Percentiles rank a stretch among this genome's conserved stretches.
phyloP scores from a whole-genome alignment of 2,888 invertebrate species.

The Caenorhabditis sp. region DNA sequence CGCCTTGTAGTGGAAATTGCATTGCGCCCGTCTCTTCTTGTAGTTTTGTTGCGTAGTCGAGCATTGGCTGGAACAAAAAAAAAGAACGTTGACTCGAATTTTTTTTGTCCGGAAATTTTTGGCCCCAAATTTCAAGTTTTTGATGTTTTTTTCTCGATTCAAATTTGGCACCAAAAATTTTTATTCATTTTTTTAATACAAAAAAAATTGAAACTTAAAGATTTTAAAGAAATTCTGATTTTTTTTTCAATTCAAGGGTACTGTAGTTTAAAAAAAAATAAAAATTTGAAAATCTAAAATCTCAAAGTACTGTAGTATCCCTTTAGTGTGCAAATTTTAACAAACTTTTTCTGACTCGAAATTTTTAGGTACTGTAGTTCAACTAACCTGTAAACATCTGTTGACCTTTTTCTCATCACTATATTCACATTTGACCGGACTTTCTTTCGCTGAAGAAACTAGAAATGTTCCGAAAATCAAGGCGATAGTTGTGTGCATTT shows the following conservation, averaged over 20 bases:
- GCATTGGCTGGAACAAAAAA: conserved; percentile 59
- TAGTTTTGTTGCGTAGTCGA: conserved; percentile 61
- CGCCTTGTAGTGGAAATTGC: conserved; percentile 65
- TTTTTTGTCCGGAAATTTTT: neutral
- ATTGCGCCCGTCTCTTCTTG: conserved; percentile 61
- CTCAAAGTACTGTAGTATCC: neutral
- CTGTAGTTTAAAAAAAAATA: neutral
- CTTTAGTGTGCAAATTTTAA: too few species aligned
- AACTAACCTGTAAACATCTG: conserved; percentile 52
- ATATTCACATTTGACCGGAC: conserved; percentile 49
- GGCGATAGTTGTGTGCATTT: conserved; percentile 13
- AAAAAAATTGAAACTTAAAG: neutral
- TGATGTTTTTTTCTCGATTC: neutral
- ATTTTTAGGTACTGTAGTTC: neutral
- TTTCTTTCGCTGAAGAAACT: conserved; percentile 9
- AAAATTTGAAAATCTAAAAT: neutral
- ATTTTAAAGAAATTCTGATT: neutral
- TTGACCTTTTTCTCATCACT: conserved; percentile 51
- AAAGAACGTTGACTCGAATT: neutral
- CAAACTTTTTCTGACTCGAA: too few species aligned
- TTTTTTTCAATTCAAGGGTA: too few species aligned
- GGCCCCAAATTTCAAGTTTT: neutral
- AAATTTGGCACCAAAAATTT: neutral
- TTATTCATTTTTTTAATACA: neutral
- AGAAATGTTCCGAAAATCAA: conserved; percentile 10